Conservation (phyloP, 2,113 vertebrate species). For the Gulo gulo region DNA sequence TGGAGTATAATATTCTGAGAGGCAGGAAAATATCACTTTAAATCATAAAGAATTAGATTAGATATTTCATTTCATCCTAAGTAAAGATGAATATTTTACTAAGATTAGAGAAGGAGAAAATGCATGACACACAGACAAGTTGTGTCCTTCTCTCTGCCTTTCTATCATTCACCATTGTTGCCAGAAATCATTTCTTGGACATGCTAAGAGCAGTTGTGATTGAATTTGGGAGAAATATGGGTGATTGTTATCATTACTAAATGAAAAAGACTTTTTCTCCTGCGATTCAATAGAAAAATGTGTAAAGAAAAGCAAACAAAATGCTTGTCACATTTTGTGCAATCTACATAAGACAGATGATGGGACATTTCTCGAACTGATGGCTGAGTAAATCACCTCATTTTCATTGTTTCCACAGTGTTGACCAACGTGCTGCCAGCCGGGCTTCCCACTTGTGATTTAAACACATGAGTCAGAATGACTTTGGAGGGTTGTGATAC, state of each 20-base stretch:
- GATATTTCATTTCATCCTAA: conserved; percentile 25
- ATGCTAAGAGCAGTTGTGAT: not conserved
- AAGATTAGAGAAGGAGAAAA: conserved; percentile 33
- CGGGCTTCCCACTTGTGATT: conserved; percentile 80
- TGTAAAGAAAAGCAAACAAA: conserved; percentile 24
- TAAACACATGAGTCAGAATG: conserved; percentile 80
- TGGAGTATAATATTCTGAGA: conserved; percentile 25
- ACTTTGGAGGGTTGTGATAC: conserved; percentile 76
- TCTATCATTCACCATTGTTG: not conserved
- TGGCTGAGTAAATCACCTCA: conserved; percentile 77
- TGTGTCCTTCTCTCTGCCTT: not conserved
- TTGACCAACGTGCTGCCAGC: conserved; percentile 69
- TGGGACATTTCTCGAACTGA: conserved; percentile 52
- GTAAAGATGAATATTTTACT: conserved; percentile 26
- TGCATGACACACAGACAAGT: not conserved
- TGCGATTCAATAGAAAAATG: not conserved
- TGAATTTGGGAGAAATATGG: not conserved
- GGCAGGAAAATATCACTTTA: conserved; percentile 47
- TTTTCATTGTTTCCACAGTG: conserved; percentile 73
- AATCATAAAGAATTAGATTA: conserved; percentile 50
- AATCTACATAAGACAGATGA: conserved; percentile 63
- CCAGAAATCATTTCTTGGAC: not conserved
- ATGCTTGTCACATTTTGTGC: conserved; percentile 42
- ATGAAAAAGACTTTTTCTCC: not conserved
- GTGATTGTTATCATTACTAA: not conserved